phyloP scores from a whole-genome alignment of 2,888 invertebrate genomes.

The Chloroclystis v-ata region DNA sequence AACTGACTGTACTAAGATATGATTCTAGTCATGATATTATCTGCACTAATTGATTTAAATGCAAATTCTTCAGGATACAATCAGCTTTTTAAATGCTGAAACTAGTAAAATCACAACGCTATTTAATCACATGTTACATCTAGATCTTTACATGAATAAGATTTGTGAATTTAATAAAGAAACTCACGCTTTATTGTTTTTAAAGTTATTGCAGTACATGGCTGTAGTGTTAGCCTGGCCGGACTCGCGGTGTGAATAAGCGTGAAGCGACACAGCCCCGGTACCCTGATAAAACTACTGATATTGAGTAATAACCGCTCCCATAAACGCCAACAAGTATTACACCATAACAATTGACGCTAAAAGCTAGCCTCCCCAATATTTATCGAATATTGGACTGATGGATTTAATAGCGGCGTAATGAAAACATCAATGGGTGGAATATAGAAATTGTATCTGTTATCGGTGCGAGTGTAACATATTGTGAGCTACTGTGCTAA shows the following conservation, averaged over 20 bases:
- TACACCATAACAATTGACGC: constrained; percentile 55
- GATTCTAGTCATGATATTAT: too few species aligned
- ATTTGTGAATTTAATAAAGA: neutral
- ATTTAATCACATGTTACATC: too few species aligned
- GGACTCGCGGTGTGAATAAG: constrained; percentile 45
- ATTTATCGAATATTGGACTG: constrained; percentile 15
- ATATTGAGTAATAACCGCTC: constrained; percentile 72
- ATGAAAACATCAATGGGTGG: constrained; percentile 15
- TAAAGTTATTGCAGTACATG: constrained; percentile 62
- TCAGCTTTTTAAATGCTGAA: too few species aligned
- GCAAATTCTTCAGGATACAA: too few species aligned
- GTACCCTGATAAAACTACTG: constrained; percentile 62
- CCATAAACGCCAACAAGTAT: constrained; percentile 59
- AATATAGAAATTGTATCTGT: constrained; percentile 21
- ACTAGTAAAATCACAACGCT: too few species aligned
- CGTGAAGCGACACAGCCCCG: constrained; percentile 57
- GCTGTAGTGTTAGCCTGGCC: constrained; percentile 36
- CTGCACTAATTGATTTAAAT: too few species aligned
- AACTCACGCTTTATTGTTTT: constrained; percentile 71
- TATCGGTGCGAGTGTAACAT: constrained; percentile 22
- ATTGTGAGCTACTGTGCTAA: constrained; percentile 26
- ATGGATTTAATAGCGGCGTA: constrained; percentile 15
- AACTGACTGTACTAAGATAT: too few species aligned
- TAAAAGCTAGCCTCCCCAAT: constrained; percentile 26
- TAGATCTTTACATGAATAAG: too few species aligned